phyloP scores from a whole-genome alignment of 2,113 vertebrate genomes.

The Epinephelus moara region DNA sequence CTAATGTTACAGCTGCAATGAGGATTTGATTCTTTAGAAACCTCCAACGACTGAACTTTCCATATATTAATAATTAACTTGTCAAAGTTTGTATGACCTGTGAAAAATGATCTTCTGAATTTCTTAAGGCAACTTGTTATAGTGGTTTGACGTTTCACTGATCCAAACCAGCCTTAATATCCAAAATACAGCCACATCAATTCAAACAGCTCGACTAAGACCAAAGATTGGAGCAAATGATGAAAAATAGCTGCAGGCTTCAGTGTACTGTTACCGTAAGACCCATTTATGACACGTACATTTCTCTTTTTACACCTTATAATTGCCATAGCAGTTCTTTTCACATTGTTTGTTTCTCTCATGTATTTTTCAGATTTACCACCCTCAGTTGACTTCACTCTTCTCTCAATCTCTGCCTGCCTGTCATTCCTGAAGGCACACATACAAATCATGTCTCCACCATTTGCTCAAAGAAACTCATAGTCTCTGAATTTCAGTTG shows the following conservation, averaged over 20 bases:
- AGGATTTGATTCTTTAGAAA: slow-evolving; percentile 10
- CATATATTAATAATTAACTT: neutral
- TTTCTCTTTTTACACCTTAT: slow-evolving; percentile 13
- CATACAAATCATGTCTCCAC: slow-evolving; percentile 3
- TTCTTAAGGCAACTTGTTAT: neutral
- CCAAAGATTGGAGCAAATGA: slow-evolving; percentile 1
- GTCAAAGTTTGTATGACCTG: slow-evolving; percentile 1
- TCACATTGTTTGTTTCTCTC: slow-evolving; percentile 54
- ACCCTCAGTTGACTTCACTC: slow-evolving; percentile 12
- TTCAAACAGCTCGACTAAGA: neutral
- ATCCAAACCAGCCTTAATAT: slow-evolving; percentile 5
- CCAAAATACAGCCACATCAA: neutral
- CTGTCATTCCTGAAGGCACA: slow-evolving; percentile 14
- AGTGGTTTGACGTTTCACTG: neutral
- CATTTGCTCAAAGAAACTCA: neutral
- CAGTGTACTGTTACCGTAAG: neutral
- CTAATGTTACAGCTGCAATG: slow-evolving; percentile 12
- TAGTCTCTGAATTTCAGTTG: neutral
- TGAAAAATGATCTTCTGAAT: slow-evolving; percentile 12
- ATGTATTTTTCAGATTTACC: neutral
- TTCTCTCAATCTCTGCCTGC: slow-evolving; percentile 15
- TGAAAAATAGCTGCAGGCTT: slow-evolving; percentile 1
- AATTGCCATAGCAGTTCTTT: slow-evolving; percentile 36
- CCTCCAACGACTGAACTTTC: neutral
- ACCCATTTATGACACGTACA: neutral